Percentiles rank a stretch among this genome's conserved stretches.
These are phyloP conservation scores for Papilio aristodemus DNA, from an alignment of 1,140 invertebrate genomes.

Conservation along the genomic window DNA sequence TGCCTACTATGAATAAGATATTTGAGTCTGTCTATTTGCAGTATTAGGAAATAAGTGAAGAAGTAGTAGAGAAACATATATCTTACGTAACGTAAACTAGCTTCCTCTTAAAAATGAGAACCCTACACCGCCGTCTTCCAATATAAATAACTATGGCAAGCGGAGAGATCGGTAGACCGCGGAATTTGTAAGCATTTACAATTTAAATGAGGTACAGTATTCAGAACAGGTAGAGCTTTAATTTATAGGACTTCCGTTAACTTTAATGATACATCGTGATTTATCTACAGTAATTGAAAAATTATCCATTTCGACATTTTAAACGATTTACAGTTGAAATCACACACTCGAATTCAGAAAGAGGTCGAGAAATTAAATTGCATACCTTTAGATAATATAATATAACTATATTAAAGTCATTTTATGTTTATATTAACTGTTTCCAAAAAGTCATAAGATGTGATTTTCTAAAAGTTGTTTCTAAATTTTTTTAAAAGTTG, in stretches of 20 bases:
- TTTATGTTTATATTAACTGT: no score
- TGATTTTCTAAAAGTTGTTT: no score
- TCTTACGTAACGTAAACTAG: slow-evolving; percentile 7
- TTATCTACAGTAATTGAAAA: slow-evolving; percentile 29
- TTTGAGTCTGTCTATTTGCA: no score
- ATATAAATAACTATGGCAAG: slow-evolving; percentile 30
- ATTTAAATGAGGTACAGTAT: slow-evolving; percentile 27
- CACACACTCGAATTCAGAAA: neutral
- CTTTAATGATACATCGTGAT: slow-evolving; percentile 12
- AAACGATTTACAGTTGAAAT: neutral
- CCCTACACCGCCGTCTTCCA: slow-evolving; percentile 19
- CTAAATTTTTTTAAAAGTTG: no score
- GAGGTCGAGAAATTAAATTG: neutral
- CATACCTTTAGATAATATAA: neutral
- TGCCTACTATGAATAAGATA: no score
- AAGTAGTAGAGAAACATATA: neutral
- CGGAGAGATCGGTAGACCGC: slow-evolving; percentile 12
- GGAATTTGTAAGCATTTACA: slow-evolving; percentile 30
- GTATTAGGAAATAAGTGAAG: no score
- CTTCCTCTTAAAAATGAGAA: slow-evolving; percentile 12
- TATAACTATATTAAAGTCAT: neutral
- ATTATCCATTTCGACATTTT: slow-evolving; percentile 13
- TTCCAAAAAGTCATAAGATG: no score
- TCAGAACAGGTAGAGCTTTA: neutral
- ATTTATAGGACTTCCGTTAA: slow-evolving; percentile 8